A percentile compares a stretch with the other conserved stretches of the same genome.
phyloP scores from a whole-genome alignment of 1,140 invertebrate genomes.

The Drosophila yakuba region DNA sequence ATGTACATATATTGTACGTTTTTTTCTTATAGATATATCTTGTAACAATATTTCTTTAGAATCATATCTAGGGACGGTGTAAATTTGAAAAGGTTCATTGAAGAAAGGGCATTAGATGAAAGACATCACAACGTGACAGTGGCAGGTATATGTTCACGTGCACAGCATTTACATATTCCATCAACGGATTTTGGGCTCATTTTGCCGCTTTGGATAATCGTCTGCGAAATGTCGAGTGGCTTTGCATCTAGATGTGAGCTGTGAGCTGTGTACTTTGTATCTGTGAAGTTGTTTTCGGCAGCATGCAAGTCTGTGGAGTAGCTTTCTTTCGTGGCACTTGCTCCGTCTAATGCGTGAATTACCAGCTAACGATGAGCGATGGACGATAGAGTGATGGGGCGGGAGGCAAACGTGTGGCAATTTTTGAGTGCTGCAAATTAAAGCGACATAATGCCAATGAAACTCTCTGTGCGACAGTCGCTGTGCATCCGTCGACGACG shows the following conservation, averaged over 20 bases:
- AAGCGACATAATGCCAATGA: conserved; percentile 70
- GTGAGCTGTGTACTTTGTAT: conserved; percentile 28
- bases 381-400: conserved; percentile 19
- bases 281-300: conserved; percentile 14
- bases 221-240: conserved; percentile 50
- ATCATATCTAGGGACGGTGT: neutral
- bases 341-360: conserved; percentile 78
- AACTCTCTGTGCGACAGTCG: conserved; percentile 56
- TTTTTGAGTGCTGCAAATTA: conserved; percentile 58
- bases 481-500: conserved; percentile 49
- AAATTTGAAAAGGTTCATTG: neutral
- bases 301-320: conserved; percentile 71
- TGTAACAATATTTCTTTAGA: neutral
- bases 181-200: conserved; percentile 57
- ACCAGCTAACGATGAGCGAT: conserved; percentile 40
- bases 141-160: conserved; percentile 37
- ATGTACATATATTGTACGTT: no score
- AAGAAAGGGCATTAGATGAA: neutral
- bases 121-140: conserved; percentile 28
- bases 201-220: conserved; percentile 55
- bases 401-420: conserved; percentile 50
- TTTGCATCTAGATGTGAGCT: conserved; percentile 66
- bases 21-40: neutral
- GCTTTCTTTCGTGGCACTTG: conserved; percentile 77
- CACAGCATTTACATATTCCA: conserved; percentile 64